Evolutionary conservation across 2,888 invertebrate species (phyloP).

Genomic region (Lottia gigantea): DNA sequence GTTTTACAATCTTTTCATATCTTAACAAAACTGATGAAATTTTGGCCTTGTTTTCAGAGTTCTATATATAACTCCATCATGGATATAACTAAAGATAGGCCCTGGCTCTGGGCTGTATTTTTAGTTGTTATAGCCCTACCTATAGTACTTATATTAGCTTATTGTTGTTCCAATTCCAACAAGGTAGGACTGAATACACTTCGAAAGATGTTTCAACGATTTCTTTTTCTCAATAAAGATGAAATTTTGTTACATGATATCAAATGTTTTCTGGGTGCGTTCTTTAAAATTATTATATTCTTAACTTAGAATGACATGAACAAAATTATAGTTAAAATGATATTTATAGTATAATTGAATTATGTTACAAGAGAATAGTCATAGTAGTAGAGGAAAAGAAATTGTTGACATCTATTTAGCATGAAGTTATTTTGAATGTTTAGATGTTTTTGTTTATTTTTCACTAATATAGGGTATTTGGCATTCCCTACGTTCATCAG

Average conservation of each 20-base stretch:
- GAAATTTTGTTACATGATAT: too few species aligned
- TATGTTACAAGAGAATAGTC: too few species aligned
- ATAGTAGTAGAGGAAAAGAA: background rate
- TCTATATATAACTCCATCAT: conserved; percentile 69
- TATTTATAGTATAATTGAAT: too few species aligned
- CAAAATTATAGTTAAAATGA: too few species aligned
- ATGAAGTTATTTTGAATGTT: background rate
- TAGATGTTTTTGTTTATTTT: conserved; percentile 41
- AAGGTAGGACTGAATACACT: too few species aligned
- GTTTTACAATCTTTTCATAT: too few species aligned
- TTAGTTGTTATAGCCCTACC: conserved; percentile 82
- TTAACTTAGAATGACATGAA: too few species aligned
- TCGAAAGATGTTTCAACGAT: too few species aligned
- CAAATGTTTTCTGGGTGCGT: too few species aligned
- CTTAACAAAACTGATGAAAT: background rate
- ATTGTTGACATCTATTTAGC: conserved; percentile 1
- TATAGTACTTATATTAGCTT: conserved; percentile 82
- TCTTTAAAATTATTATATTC: too few species aligned
- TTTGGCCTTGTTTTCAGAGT: conserved; percentile 47
- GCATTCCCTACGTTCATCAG: conserved; percentile 80
- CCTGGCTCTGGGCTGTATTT: conserved; percentile 91
- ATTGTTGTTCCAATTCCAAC: conserved; percentile 74
- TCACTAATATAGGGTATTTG: conserved; percentile 75
- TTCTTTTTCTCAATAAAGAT: too few species aligned
- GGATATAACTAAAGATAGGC: conserved; percentile 84